Evolutionary conservation across 2,797 vertebrate species (phyloP).

Genomic region (Myripristis murdjan): DNA sequence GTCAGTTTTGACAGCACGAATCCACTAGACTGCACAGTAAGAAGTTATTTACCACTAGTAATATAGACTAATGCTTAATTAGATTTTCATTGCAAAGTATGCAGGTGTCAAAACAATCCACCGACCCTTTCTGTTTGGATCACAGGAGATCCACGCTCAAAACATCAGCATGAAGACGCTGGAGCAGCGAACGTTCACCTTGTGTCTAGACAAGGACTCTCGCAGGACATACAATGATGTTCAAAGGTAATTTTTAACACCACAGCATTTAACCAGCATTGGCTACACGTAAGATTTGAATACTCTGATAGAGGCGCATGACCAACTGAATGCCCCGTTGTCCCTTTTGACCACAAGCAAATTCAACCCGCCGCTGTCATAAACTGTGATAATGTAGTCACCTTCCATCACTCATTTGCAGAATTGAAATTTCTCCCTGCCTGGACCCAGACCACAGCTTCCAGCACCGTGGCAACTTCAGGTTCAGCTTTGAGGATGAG

Average conservation of each 20-base stretch:
- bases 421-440: constrained; percentile 88
- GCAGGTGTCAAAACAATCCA: neutral
- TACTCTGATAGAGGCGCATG: too few relatives aligned
- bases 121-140: constrained; percentile 48
- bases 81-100: neutral
- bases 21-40: constrained; percentile 51
- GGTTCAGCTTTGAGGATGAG: constrained; percentile 26
- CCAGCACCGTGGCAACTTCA: constrained; percentile 52
- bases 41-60: neutral
- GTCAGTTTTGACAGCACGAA: constrained; percentile 83
- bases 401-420: constrained; percentile 49
- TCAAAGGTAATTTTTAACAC: constrained; percentile 79
- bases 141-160: constrained; percentile 79
- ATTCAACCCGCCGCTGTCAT: neutral
- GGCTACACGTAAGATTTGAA: too few relatives aligned
- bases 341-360: too few relatives aligned
- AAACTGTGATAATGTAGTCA: neutral
- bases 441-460: constrained; percentile 86
- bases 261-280: too few relatives aligned
- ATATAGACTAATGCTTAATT: neutral
- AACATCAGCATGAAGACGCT: constrained; percentile 83
- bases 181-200: constrained; percentile 84
- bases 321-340: too few relatives aligned
- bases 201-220: constrained; percentile 89
- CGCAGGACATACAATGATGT: constrained; percentile 86